A percentile compares a stretch with the other conserved stretches of the same genome.
These are phyloP conservation scores for Macrophya alboannulata DNA, from an alignment of 2,888 invertebrate genomes.

Conservation along the genomic window DNA sequence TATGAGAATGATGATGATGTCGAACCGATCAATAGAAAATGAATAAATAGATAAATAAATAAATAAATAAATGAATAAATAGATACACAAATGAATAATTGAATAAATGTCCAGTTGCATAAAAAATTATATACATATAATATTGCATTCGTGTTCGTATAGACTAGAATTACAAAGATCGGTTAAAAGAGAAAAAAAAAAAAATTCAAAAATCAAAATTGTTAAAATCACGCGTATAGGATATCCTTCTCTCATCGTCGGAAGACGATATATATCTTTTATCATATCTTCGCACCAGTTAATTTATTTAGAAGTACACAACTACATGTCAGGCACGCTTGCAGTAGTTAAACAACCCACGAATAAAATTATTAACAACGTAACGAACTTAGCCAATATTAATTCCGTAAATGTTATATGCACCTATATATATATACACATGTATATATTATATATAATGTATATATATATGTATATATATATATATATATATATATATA, in stretches of 20 bases:
- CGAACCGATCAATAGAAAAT: background rate
- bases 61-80: conserved; percentile 4
- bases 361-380: conserved; percentile 55
- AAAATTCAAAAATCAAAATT: background rate
- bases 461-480: background rate
- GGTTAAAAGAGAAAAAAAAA: background rate
- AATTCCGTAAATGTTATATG: conserved; percentile 34
- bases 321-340: conserved; percentile 58
- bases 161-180: background rate
- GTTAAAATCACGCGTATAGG: conserved; percentile 12
- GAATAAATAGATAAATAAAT: background rate
- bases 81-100: background rate
- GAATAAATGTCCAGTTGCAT: conserved; percentile 6
- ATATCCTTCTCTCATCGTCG: conserved; percentile 5
- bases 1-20: background rate
- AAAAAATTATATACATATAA: background rate
- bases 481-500: background rate
- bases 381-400: conserved; percentile 54
- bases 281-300: background rate
- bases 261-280: background rate
- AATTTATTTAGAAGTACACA: conserved; percentile 52
- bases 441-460: too few relatives aligned
- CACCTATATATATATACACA: conserved; percentile 5
- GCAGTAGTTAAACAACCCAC: conserved; percentile 55
- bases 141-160: background rate